Base-by-base conservation (phyloP, 2,113 vertebrate species). In the Pedetes capensis region DNA sequence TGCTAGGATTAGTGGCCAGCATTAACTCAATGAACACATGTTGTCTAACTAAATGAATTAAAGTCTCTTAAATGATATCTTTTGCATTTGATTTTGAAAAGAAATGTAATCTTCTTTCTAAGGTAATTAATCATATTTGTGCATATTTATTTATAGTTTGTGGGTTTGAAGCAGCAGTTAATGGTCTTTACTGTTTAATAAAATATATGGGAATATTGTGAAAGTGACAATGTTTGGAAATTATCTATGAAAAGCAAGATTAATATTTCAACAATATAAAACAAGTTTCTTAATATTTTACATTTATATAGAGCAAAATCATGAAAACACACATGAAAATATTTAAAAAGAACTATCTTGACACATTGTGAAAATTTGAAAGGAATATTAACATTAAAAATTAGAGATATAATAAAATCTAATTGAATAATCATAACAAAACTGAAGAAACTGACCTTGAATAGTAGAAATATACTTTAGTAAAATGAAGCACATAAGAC, bases 361-460 rank as follows among this genome's bases (percentile, higher is more conserved):
- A 81, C 68, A 91, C 72, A 47, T 79, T 95, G 32, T 76, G 49
- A 95, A 83, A 95, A 37, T 89, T 74, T 75, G 59, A 75, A 61
- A 89, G 47, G 8, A 55, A 84, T 51, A 5, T 89, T 91, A 97
- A 92, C 69, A 72, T 87, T 87, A 95, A 97, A 97, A 97, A 91
- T 96, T 95, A 78, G 59, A 82, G 81, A 96, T 81, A 23, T 97
- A 97, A 97, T 85, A 85, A 97, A 97, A 66, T 57, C 71, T 97
- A 98, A 95, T 96, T 95, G 95, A 96, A 96, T 72, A 98, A 80
- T 87, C 95, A 97, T 82, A 93, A 80, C 59, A 96, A 97, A 92
- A 82, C 55, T 94, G n/a, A 47, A 49, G 87, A 98, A 97, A 94
- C 55, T 85, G 75, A 96, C 91, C 97, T 89, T 97, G 96, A 66